Conservation (phyloP, 2,113 vertebrate genomes). For the Corydoras maculifer region DNA sequence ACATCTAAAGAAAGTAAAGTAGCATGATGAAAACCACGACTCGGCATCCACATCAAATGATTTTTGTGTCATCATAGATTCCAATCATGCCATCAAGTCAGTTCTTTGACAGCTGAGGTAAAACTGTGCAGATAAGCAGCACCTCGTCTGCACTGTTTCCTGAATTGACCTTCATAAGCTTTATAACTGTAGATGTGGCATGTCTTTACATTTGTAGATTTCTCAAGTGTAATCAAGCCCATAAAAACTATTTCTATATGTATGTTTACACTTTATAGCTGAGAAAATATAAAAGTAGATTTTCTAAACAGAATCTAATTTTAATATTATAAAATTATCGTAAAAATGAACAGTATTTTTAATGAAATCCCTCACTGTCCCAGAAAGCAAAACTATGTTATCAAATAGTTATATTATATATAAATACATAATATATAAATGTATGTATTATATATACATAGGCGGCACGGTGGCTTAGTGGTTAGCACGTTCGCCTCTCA, state of each 20-base stretch:
- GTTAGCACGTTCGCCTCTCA: too few relatives aligned
- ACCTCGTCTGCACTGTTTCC: neutral
- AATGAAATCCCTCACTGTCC: neutral
- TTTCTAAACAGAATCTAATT: too few relatives aligned
- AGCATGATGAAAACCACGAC: neutral
- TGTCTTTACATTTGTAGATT: neutral
- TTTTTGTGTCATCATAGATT: slow-evolving; percentile 19
- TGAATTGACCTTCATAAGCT: slow-evolving; percentile 2
- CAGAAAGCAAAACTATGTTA: too few relatives aligned
- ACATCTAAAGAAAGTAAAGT: neutral
- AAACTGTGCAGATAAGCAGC: neutral
- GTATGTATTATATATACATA: too few relatives aligned
- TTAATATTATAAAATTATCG: too few relatives aligned
- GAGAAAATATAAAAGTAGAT: too few relatives aligned
- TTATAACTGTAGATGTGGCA: neutral
- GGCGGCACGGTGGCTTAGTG: too few relatives aligned
- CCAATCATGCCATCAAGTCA: slow-evolving; percentile 8
- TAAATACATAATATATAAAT: too few relatives aligned
- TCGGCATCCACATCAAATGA: neutral
- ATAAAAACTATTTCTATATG: neutral
- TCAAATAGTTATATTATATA: too few relatives aligned
- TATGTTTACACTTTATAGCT: too few relatives aligned
- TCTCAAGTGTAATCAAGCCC: neutral
- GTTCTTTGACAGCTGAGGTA: slow-evolving; percentile 20
- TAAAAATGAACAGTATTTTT: too few relatives aligned